Base-by-base conservation (phyloP, 1,140 invertebrate genomes). In the Melanaphis sacchari region DNA sequence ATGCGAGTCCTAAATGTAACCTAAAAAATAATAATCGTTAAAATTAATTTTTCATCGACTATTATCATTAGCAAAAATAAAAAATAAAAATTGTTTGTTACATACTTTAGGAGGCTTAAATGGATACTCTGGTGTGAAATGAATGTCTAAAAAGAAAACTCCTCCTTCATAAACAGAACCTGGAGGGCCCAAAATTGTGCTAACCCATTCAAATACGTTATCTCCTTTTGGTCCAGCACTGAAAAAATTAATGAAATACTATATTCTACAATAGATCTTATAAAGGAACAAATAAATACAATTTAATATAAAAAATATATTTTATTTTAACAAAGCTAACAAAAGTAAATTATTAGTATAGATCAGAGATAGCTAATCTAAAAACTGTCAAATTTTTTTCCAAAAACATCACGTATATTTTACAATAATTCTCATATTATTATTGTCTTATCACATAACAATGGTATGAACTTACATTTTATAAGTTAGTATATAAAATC, bases 131-230 rank as follows among this genome's bases (percentile, higher is more conserved):
- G 98, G 97, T 76, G 98, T 98, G 95, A 99, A 99, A 95, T 99
- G 98, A 95, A 99, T 99, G 95, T 99, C 98, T 85, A 99, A 96
- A 95, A 99, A 99, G 96, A 99, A 99, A 0, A 99, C 98, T 91
- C 98, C 98, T 94, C 98, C 98, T 95, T 99, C 98, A 95, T 99
- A 99, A 7, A 99, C 98, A 49, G 98, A 99, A 7, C 98, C 98
- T 66, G 98, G 97, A 90, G 99, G 99, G 22, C 99, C 99, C 90
- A 99, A 95, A 94, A 99, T 99, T 43, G 98, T 99, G 1, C 98
- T 99, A 1, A 99, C 98, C 99, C 99, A 99, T 96, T 99, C 98
- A 95, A 99, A 99, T 84, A 99, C 96, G 96, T 99, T 99, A 95
- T 99, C 99, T 49, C 98, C 98, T 96, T 99, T 99, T 2, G 99